phyloP scores from a whole-genome alignment of 2,888 invertebrate species.

The Lasioglossum pauxillum region DNA sequence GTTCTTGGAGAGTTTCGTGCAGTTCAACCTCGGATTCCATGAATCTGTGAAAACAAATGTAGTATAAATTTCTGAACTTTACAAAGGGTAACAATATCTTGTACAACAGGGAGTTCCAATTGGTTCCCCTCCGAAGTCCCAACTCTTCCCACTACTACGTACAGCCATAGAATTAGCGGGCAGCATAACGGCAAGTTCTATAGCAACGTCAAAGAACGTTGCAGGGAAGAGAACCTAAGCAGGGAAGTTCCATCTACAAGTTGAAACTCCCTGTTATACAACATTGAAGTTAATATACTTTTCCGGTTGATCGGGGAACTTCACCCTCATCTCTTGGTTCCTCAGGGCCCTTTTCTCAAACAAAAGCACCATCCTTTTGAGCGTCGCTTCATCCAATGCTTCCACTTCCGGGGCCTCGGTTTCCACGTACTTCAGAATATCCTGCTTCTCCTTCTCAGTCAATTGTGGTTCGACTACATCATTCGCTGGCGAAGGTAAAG shows the following conservation, averaged over 20 bases:
- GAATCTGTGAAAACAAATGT: constrained; percentile 86
- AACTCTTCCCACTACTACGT: no score
- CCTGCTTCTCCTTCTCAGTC: constrained; percentile 91
- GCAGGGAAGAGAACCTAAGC: no score
- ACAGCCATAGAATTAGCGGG: no score
- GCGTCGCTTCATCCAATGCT: constrained; percentile 93
- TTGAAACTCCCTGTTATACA: no score
- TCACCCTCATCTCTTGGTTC: constrained; percentile 99
- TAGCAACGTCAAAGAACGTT: no score
- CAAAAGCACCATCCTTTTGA: constrained; percentile 94
- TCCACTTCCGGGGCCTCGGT: constrained; percentile 94
- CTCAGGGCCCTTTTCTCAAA: constrained; percentile 97
- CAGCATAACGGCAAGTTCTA: no score
- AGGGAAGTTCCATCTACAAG: no score
- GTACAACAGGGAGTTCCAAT: no score
- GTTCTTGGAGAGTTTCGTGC: constrained; percentile 94
- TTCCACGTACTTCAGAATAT: constrained; percentile 93
- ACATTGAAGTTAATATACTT: constrained; percentile 86
- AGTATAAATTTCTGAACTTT: neutral
- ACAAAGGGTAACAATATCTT: no score
- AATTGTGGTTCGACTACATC: constrained; percentile 87
- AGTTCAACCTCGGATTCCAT: constrained; percentile 99
- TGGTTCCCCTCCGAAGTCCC: no score
- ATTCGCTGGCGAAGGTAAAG: constrained; percentile 86
- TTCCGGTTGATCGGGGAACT: constrained; percentile 98